Percentiles rank a stretch among this genome's conserved stretches.
Evolutionary conservation across 2,113 vertebrate genomes (phyloP).

Genomic region (Amia ocellicauda): DNA sequence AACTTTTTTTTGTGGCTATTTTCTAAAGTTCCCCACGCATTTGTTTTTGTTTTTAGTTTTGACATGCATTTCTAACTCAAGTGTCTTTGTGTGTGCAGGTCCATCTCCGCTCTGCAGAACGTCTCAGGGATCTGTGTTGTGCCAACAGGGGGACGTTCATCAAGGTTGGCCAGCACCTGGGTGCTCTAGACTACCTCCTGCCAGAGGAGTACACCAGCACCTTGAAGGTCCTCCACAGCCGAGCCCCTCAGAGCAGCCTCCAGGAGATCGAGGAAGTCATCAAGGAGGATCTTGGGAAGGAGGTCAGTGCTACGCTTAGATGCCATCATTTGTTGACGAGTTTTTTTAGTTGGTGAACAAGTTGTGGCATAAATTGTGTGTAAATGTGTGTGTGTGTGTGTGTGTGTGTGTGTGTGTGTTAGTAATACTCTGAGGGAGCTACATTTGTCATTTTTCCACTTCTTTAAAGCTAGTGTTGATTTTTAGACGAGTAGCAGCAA

Average conservation of each 20-base stretch:
- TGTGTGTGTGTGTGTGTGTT: no score
- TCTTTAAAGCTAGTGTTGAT: no score
- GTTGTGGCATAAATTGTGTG: no score
- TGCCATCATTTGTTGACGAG: neutral
- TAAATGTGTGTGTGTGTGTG: no score
- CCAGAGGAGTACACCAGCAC: slow-evolving; percentile 92
- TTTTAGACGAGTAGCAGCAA: no score
- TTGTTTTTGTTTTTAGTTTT: no score
- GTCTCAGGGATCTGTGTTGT: slow-evolving; percentile 87
- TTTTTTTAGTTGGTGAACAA: no score
- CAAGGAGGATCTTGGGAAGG: slow-evolving; percentile 87
- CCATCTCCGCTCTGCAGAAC: slow-evolving; percentile 84
- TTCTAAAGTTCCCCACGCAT: no score
- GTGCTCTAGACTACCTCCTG: slow-evolving; percentile 89
- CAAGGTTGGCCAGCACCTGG: slow-evolving; percentile 96
- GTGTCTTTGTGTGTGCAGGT: slow-evolving; percentile 65
- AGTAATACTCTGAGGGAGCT: no score
- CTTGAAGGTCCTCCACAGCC: slow-evolving; percentile 87
- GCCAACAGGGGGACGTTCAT: slow-evolving; percentile 95
- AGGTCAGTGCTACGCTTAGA: slow-evolving; percentile 59
- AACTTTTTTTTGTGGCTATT: no score
- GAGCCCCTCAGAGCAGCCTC: slow-evolving; percentile 84
- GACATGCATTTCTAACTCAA: no score
- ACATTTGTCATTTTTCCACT: no score
- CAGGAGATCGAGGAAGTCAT: slow-evolving; percentile 86